phyloP scores from a whole-genome alignment of 2,888 invertebrate species.

The Ennomos fuscantarius region DNA sequence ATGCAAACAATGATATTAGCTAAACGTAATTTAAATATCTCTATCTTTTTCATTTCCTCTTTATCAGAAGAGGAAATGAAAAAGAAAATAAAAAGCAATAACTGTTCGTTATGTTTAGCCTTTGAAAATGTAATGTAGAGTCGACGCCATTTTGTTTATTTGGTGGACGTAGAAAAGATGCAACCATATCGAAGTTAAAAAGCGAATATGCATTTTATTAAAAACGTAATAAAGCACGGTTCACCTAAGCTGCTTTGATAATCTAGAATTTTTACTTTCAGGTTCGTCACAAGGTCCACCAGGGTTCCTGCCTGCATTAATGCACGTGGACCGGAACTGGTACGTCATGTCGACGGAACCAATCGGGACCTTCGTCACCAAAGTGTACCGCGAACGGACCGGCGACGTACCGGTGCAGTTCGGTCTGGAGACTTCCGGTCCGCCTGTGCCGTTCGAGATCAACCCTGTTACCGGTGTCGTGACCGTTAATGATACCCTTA shows the following conservation, averaged over 20 bases:
- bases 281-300: conserved; percentile 76
- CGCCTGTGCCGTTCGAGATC: conserved; percentile 90
- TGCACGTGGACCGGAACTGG: conserved; percentile 91
- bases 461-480: conserved; percentile 91
- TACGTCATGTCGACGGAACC: conserved; percentile 88
- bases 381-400: conserved; percentile 87
- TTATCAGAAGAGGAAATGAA: too few relatives aligned
- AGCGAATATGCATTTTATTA: too few relatives aligned
- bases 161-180: too few relatives aligned
- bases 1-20: too few relatives aligned
- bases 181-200: too few relatives aligned
- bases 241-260: neutral
- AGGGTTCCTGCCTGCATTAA: conserved; percentile 87
- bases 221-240: too few relatives aligned
- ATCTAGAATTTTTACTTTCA: conserved; percentile 43
- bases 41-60: too few relatives aligned
- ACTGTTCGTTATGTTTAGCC: too few relatives aligned
- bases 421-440: conserved; percentile 87
- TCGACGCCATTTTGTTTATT: too few relatives aligned
- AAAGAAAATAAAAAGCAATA: too few relatives aligned
- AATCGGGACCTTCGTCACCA: conserved; percentile 89
- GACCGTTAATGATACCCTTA: conserved; percentile 91
- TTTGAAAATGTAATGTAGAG: too few relatives aligned
- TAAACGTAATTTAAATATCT: too few relatives aligned
- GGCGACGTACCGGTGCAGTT: conserved; percentile 88